phyloP scores from a whole-genome alignment of 2,113 vertebrate species.

The Dipodomys merriami region DNA sequence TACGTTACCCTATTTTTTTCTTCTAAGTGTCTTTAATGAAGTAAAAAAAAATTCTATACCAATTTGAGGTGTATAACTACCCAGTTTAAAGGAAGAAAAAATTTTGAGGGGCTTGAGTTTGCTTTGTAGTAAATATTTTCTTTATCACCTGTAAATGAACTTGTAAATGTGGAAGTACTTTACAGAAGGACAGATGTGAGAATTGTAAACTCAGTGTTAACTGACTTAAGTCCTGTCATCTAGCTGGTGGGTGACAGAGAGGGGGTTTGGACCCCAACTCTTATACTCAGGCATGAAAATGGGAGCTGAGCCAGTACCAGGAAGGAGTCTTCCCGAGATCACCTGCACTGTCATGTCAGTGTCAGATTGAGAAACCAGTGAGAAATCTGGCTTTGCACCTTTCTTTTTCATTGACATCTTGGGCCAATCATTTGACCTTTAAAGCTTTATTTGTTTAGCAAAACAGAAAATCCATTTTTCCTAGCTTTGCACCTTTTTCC shows the following conservation, averaged over 20 bases:
- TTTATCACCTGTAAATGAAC: background rate
- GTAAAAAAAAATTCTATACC: too few relatives aligned
- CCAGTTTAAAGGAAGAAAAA: too few relatives aligned
- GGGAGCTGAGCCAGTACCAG: too few relatives aligned
- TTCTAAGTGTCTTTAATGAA: too few relatives aligned
- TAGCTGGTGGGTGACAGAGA: background rate
- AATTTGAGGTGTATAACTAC: too few relatives aligned
- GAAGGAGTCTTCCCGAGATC: background rate
- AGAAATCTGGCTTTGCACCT: background rate
- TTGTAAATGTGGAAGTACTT: background rate
- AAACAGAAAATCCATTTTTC: background rate
- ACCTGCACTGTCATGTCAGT: fast-evolving
- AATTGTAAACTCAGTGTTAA: background rate
- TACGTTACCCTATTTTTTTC: background rate
- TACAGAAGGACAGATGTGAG: background rate
- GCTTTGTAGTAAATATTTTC: background rate
- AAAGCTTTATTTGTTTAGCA: background rate
- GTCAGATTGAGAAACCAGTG: background rate
- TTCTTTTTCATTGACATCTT: background rate
- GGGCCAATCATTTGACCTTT: background rate
- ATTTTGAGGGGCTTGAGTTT: too few relatives aligned
- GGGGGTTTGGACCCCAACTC: background rate
- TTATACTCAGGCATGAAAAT: background rate
- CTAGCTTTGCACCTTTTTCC: background rate
- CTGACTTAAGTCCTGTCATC: background rate